phyloP scores from a whole-genome alignment of 2,797 vertebrate species.

The Sebastes steindachneri region DNA sequence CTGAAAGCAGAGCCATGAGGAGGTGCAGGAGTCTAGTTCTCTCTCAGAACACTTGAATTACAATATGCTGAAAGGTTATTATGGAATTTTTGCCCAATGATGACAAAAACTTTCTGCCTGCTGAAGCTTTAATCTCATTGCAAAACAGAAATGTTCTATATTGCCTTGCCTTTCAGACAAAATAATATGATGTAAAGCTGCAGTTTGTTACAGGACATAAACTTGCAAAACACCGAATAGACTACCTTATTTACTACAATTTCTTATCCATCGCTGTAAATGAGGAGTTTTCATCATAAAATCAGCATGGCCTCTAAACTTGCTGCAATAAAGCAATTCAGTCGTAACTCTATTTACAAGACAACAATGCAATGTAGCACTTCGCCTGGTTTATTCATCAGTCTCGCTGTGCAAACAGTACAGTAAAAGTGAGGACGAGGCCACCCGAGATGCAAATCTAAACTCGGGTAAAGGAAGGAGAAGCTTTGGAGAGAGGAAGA shows the following conservation, averaged over 20 bases:
- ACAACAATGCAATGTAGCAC: background rate
- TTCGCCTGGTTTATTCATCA: background rate
- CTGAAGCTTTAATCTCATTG: background rate
- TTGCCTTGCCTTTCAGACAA: background rate
- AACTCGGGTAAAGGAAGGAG: constrained; percentile 36
- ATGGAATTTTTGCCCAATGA: too few species aligned
- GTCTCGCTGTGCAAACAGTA: constrained; percentile 13
- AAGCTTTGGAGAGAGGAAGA: constrained; percentile 34
- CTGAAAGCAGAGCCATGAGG: too few species aligned
- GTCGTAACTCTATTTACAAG: background rate
- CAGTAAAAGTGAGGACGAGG: constrained; percentile 38
- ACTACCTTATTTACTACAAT: background rate
- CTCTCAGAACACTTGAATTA: too few species aligned
- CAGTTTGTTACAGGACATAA: background rate
- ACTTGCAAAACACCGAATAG: background rate
- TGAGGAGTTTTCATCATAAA: background rate
- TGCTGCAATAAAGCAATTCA: background rate
- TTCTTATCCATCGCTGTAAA: background rate
- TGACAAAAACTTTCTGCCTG: too few species aligned
- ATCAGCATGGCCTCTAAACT: background rate
- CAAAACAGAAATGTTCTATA: background rate
- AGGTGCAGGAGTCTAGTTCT: too few species aligned
- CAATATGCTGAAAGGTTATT: too few species aligned
- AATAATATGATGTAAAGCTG: background rate
- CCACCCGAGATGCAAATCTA: constrained; percentile 45